Percentiles rank a stretch among this genome's conserved stretches.
phyloP scores from a whole-genome alignment of 2,797 vertebrate species.

The Spinibarbus caldwelli region DNA sequence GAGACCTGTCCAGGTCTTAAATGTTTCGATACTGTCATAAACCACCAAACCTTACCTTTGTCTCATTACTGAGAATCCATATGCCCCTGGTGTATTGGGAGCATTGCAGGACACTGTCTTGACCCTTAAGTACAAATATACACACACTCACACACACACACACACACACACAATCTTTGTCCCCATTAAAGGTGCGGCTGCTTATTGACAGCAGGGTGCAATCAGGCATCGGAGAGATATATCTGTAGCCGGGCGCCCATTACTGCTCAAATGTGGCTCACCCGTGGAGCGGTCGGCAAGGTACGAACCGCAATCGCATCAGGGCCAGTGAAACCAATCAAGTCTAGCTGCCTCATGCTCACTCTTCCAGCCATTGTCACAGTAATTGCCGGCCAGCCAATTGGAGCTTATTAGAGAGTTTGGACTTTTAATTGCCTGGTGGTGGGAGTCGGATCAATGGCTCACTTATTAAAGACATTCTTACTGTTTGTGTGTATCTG shows the following conservation, averaged over 20 bases:
- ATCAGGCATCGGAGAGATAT: constrained; percentile 60
- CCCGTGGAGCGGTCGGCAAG: constrained; percentile 48
- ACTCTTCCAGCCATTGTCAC: constrained; percentile 60
- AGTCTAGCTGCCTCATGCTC: constrained; percentile 51
- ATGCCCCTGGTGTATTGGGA: constrained; percentile 51
- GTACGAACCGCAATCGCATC: constrained; percentile 55
- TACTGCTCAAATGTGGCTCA: constrained; percentile 51
- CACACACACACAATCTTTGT: constrained; percentile 28
- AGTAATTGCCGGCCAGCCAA: constrained; percentile 62
- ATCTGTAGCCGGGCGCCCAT: constrained; percentile 53
- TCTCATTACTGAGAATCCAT: constrained; percentile 58
- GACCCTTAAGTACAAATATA: constrained; percentile 48
- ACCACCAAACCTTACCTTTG: constrained; percentile 53
- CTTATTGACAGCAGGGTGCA: constrained; percentile 63
- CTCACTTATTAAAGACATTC: constrained; percentile 63
- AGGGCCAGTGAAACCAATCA: constrained; percentile 61
- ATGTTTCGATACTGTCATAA: constrained; percentile 35
- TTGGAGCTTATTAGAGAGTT: constrained; percentile 65
- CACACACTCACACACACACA: constrained; percentile 22
- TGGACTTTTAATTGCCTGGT: constrained; percentile 64
- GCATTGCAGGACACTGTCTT: constrained; percentile 51
- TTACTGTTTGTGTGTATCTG: constrained; percentile 33
- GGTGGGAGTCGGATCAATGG: constrained; percentile 59
- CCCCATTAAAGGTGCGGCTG: constrained; percentile 58
- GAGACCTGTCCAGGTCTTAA: constrained; percentile 21